Percentiles rank a stretch among this genome's conserved stretches.
Conservation (phyloP, 2,888 invertebrate genomes). For the Alitta virens region DNA sequence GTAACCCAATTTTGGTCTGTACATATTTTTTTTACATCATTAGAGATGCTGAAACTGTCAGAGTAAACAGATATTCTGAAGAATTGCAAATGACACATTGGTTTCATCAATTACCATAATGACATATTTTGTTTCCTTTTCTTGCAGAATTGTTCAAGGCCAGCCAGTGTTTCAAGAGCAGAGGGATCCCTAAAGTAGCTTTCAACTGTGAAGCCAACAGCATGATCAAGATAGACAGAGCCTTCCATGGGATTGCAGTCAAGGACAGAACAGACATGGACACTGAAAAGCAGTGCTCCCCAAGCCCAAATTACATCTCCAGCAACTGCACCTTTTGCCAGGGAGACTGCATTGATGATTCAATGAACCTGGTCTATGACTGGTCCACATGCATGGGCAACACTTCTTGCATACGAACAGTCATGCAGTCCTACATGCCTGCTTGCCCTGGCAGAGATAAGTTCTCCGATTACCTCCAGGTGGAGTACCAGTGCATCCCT, state of each 20-base stretch:
- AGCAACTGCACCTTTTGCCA: slow-evolving; percentile 27
- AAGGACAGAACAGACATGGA: background rate
- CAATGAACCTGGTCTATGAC: slow-evolving; percentile 30
- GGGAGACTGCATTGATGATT: slow-evolving; percentile 29
- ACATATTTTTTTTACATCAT: too few species aligned
- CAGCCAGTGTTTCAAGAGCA: slow-evolving; percentile 30
- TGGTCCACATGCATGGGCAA: slow-evolving; percentile 31
- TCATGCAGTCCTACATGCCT: slow-evolving; percentile 31
- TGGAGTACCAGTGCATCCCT: slow-evolving; percentile 29
- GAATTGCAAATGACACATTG: too few species aligned
- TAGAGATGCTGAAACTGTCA: too few species aligned
- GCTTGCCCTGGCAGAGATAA: slow-evolving; percentile 22
- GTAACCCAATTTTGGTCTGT: too few species aligned
- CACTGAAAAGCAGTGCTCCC: slow-evolving; percentile 1
- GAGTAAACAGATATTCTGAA: too few species aligned
- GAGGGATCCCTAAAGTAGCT: slow-evolving; percentile 26
- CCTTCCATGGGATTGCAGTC: slow-evolving; percentile 28
- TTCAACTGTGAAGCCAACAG: slow-evolving; percentile 16
- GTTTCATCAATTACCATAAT: too few species aligned
- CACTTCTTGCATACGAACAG: slow-evolving; percentile 24
- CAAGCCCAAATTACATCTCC: slow-evolving; percentile 10
- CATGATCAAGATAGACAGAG: slow-evolving; percentile 25
- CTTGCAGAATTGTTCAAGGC: slow-evolving; percentile 14
- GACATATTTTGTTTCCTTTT: too few species aligned
- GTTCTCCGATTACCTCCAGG: slow-evolving; percentile 31